Evolutionary conservation across 2,797 vertebrate genomes (phyloP).

Genomic region (Zenarchopterus dispar): DNA sequence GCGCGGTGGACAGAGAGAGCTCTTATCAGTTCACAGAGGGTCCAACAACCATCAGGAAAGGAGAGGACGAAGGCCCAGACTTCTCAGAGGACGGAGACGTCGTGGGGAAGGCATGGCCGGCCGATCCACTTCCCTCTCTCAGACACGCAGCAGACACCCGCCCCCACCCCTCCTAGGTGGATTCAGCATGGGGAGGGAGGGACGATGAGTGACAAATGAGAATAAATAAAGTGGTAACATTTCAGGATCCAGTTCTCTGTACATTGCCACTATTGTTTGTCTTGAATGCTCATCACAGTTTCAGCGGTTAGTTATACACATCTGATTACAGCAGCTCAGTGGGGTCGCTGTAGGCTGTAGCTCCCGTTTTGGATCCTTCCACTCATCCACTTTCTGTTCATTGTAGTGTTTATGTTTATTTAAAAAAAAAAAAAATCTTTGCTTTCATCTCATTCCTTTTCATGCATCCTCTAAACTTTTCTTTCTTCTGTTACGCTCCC

Average conservation of each 20-base stretch:
- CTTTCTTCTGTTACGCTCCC: neutral
- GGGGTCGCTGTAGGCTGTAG: slow-evolving; percentile 24
- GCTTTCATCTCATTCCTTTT: slow-evolving; percentile 16
- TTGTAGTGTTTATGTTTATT: slow-evolving; percentile 38
- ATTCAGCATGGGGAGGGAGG: slow-evolving; percentile 6
- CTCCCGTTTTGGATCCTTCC: slow-evolving; percentile 29
- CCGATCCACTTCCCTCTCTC: slow-evolving; percentile 19
- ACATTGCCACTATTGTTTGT: slow-evolving; percentile 40
- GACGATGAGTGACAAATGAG: slow-evolving; percentile 34
- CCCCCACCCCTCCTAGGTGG: slow-evolving; percentile 6
- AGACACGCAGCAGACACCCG: slow-evolving; percentile 4
- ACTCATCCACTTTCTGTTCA: slow-evolving; percentile 12
- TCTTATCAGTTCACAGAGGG: slow-evolving; percentile 1
- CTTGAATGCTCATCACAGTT: slow-evolving; percentile 50
- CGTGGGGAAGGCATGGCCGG: neutral
- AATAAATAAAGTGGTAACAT: slow-evolving; percentile 66
- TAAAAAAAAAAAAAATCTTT: neutral
- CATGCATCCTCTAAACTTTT: slow-evolving; percentile 38
- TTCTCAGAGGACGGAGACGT: slow-evolving; percentile 23
- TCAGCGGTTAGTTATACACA: slow-evolving; percentile 48
- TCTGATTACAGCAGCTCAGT: slow-evolving; percentile 13
- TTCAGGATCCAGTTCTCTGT: slow-evolving; percentile 43
- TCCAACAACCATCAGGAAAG: slow-evolving; percentile 3
- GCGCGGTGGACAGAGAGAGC: neutral
- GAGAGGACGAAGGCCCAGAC: slow-evolving; percentile 14